Conservation (phyloP, 2,113 vertebrate genomes). For the Coryphaenoides rupestris region DNA sequence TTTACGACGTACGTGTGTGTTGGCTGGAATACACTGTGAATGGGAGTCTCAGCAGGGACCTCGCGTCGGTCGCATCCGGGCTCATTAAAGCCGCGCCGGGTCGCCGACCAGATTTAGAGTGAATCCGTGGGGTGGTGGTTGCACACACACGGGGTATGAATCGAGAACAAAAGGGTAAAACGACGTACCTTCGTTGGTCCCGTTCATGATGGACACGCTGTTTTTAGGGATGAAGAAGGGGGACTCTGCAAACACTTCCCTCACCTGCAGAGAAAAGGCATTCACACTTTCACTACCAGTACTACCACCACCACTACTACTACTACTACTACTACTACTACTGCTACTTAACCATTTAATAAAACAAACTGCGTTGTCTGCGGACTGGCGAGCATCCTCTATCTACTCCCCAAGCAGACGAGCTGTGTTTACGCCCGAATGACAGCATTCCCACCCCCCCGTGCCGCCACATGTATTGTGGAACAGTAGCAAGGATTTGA, state of each 20-base stretch:
- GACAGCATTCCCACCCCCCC: constrained; percentile 52
- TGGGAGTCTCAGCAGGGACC: constrained; percentile 23
- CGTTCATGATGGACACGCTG: constrained; percentile 92
- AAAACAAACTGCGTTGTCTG: background rate
- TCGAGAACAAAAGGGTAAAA: background rate
- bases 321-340: background rate
- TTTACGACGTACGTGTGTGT: constrained; percentile 9
- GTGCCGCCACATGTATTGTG: constrained; percentile 57
- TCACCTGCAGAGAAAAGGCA: constrained; percentile 73
- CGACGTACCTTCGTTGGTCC: constrained; percentile 89
- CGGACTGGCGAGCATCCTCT: background rate
- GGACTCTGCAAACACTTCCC: constrained; percentile 84
- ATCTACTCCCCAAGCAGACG: constrained; percentile 15
- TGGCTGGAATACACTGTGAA: constrained; percentile 23
- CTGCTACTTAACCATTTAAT: background rate
- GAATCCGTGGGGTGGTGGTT: too few relatives aligned
- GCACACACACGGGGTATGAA: too few relatives aligned
- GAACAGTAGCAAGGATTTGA: constrained; percentile 61
- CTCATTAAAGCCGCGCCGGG: background rate
- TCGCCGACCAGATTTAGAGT: too few relatives aligned
- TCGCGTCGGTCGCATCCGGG: background rate
- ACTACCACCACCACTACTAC: background rate
- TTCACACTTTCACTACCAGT: background rate
- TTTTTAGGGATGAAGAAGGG: constrained; percentile 90
- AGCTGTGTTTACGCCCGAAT: constrained; percentile 40